phyloP scores from a whole-genome alignment of 92 coral and sea anemone genomes.

The Galaxea fascicularis region DNA sequence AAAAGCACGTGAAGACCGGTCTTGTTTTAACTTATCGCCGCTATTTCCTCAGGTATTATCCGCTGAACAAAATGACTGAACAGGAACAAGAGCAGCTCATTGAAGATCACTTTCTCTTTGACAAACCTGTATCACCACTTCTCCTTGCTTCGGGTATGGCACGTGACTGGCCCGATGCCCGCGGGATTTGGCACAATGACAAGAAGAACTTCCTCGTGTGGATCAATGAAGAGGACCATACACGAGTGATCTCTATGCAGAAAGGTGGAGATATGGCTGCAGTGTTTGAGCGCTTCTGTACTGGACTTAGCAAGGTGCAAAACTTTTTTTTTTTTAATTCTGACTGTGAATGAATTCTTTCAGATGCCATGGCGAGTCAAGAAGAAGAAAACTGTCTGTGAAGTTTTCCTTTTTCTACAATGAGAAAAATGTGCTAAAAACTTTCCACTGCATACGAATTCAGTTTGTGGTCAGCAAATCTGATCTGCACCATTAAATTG shows the following conservation, averaged over 20 bases:
- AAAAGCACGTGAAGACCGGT: too few species aligned
- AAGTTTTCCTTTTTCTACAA: too few species aligned
- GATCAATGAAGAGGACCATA: constrained; percentile 97
- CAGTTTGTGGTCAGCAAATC: too few species aligned
- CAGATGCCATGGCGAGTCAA: not conserved
- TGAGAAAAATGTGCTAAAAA: too few species aligned
- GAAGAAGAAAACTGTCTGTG: too few species aligned
- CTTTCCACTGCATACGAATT: too few species aligned
- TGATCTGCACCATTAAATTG: too few species aligned
- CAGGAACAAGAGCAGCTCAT: constrained; percentile 93
- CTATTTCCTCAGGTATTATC: constrained; percentile 74
- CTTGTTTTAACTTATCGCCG: not conserved
- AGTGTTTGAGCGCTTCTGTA: constrained; percentile 90
- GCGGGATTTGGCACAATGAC: constrained; percentile 98
- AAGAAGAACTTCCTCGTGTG: constrained; percentile 94
- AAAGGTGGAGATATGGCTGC: constrained; percentile 94
- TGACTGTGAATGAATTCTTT: not conserved
- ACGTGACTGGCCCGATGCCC: constrained; percentile 99
- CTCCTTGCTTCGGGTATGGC: constrained; percentile 97
- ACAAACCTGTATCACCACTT: constrained; percentile 96
- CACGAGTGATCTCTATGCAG: constrained; percentile 95
- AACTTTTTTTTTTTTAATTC: not conserved
- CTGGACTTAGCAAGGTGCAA: constrained; percentile 69
- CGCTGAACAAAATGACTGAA: constrained; percentile 93
- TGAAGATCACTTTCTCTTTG: constrained; percentile 92